These are phyloP conservation scores for Cataglyphis hispanica DNA, from an alignment of 1,140 invertebrate genomes.

Conservation along the genomic window DNA sequence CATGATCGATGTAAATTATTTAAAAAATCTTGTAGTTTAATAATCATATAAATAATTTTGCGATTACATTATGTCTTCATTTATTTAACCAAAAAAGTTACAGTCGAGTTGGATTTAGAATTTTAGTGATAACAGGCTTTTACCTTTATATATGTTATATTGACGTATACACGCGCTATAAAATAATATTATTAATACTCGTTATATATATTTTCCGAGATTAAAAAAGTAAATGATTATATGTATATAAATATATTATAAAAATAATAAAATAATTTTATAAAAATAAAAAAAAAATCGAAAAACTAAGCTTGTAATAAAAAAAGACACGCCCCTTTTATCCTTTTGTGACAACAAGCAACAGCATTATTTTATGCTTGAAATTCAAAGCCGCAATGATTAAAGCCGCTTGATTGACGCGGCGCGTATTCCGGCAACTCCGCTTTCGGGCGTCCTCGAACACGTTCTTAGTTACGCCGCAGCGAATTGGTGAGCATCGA, in stretches of 20 bases:
- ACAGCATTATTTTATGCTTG: neutral
- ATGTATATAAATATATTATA: neutral
- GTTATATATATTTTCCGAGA: neutral
- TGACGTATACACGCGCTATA: neutral
- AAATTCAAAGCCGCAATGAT: conserved; percentile 1
- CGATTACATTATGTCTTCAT: neutral
- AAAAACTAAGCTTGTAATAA: neutral
- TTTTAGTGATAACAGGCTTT: neutral
- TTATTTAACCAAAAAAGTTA: neutral
- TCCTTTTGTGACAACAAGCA: neutral
- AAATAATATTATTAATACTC: neutral
- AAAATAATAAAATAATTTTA: neutral
- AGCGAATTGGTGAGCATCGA: conserved; percentile 20
- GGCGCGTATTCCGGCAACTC: neutral
- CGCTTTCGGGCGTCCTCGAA: neutral
- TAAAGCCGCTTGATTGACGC: neutral
- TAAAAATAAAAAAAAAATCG: neutral
- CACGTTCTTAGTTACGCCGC: neutral
- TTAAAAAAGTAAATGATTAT: neutral
- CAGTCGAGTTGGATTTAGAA: neutral
- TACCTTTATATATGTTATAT: neutral
- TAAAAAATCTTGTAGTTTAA: neutral
- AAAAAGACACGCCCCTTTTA: neutral
- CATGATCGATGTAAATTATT: neutral
- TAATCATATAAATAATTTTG: neutral